Conservation (phyloP, 2,113 vertebrate genomes). For the Mandrillus leucophaeus region DNA sequence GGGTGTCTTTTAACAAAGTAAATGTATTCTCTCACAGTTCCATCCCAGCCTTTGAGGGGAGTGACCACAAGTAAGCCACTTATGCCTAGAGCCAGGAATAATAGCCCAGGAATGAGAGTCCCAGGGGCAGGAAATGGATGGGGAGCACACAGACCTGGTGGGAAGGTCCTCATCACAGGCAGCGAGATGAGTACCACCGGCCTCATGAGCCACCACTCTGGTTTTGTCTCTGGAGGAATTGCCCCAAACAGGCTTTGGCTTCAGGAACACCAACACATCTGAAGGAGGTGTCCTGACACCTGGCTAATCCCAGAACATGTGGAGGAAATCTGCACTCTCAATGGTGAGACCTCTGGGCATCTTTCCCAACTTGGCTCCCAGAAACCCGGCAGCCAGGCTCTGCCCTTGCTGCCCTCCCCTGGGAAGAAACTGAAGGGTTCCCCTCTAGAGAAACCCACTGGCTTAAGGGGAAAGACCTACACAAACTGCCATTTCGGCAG, state of each 20-base stretch:
- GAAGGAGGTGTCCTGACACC: not conserved
- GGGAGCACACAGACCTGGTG: not conserved
- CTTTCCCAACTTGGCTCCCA: not conserved
- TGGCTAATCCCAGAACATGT: not conserved
- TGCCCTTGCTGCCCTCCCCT: not conserved
- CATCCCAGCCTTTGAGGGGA: not conserved
- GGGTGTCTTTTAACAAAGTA: not conserved
- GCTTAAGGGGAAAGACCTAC: not conserved
- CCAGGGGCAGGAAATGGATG: not conserved
- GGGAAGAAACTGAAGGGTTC: not conserved
- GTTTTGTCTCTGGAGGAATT: not conserved
- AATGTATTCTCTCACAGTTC: not conserved
- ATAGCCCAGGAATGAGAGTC: not conserved
- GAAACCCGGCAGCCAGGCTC: not conserved
- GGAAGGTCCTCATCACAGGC: too few species aligned
- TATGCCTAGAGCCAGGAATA: not conserved
- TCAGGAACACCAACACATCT: not conserved
- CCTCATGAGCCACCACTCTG: not conserved
- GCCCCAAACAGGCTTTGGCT: not conserved
- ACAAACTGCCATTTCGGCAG: not conserved
- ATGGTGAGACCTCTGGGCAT: not conserved
- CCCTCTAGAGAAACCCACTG: not conserved
- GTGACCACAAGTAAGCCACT: too few species aligned
- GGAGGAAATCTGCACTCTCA: not conserved
- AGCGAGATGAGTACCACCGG: fast-evolving